These are phyloP conservation scores for Coregonus suidteri DNA, from an alignment of 2,797 vertebrate species.

Conservation along the genomic window DNA sequence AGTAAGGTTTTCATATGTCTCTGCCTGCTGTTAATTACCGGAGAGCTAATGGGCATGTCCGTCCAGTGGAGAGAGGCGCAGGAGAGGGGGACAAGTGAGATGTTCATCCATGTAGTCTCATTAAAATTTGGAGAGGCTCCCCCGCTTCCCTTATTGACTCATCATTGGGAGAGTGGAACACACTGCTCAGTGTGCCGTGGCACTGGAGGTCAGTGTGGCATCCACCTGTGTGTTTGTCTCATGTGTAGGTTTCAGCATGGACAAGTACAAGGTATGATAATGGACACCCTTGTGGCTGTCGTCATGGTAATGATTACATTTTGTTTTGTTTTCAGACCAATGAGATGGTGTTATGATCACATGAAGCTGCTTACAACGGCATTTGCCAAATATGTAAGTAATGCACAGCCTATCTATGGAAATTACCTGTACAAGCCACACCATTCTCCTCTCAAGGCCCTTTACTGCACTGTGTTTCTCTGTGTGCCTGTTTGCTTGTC, in stretches of 20 bases:
- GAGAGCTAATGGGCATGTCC: conserved; percentile 51
- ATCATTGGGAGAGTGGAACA: background rate
- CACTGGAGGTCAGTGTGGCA: conserved; percentile 22
- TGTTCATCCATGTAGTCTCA: conserved; percentile 36
- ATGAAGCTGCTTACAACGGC: conserved; percentile 33
- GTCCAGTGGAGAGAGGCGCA: conserved; percentile 43
- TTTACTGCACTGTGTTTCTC: conserved; percentile 30
- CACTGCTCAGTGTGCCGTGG: conserved; percentile 17
- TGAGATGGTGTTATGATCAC: conserved; percentile 45
- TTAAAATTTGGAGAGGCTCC: conserved; percentile 43
- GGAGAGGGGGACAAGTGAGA: conserved; percentile 30
- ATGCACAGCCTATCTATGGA: conserved; percentile 65
- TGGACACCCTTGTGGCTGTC: background rate
- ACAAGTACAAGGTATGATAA: background rate
- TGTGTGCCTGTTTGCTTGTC: background rate
- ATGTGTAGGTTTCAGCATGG: conserved; percentile 28
- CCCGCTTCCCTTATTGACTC: conserved; percentile 8
- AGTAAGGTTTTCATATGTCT: conserved; percentile 66
- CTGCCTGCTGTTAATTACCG: conserved; percentile 69
- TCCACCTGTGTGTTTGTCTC: conserved; percentile 17
- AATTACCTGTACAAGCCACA: conserved; percentile 55
- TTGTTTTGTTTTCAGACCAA: conserved; percentile 60
- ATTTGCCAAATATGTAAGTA: conserved; percentile 56
- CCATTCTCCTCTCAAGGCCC: conserved; percentile 48
- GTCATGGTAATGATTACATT: conserved; percentile 38